phyloP scores from a whole-genome alignment of 2,113 vertebrate genomes.

The Pseudopipra pipra region DNA sequence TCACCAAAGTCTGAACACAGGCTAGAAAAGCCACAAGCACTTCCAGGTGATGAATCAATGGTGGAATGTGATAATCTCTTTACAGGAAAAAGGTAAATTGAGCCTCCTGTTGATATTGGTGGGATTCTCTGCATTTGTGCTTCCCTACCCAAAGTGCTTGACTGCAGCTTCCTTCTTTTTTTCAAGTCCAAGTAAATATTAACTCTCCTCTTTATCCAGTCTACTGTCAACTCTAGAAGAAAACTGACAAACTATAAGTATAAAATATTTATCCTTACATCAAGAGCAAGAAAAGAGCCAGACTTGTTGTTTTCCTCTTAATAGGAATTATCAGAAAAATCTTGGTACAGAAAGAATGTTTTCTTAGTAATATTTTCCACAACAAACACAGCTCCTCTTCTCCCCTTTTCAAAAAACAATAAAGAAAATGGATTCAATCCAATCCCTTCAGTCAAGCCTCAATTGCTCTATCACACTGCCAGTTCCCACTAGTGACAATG shows the following conservation, averaged over 20 bases:
- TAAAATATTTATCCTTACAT: slow-evolving; percentile 8
- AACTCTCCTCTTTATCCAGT: neutral
- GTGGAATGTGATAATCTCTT: neutral
- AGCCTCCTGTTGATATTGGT: neutral
- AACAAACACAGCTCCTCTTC: neutral
- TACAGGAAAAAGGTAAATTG: neutral
- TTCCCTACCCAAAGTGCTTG: neutral
- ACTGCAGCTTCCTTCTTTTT: neutral
- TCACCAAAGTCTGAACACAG: neutral
- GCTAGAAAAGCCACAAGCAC: neutral
- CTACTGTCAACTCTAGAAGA: neutral
- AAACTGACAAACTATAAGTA: neutral
- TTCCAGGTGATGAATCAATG: neutral
- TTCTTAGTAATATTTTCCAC: neutral
- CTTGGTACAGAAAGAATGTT: neutral
- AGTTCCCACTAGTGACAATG: neutral
- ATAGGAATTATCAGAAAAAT: neutral
- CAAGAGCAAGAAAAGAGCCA: neutral
- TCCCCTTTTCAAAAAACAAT: neutral
- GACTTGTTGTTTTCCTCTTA: neutral
- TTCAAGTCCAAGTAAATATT: slow-evolving; percentile 2
- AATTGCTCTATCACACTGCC: neutral
- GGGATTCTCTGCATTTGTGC: neutral
- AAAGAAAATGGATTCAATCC: neutral
- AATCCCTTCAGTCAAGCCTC: slow-evolving; percentile 8